phyloP scores from a whole-genome alignment of 1,140 invertebrate species.

The Carcinoscorpius rotundicauda region DNA sequence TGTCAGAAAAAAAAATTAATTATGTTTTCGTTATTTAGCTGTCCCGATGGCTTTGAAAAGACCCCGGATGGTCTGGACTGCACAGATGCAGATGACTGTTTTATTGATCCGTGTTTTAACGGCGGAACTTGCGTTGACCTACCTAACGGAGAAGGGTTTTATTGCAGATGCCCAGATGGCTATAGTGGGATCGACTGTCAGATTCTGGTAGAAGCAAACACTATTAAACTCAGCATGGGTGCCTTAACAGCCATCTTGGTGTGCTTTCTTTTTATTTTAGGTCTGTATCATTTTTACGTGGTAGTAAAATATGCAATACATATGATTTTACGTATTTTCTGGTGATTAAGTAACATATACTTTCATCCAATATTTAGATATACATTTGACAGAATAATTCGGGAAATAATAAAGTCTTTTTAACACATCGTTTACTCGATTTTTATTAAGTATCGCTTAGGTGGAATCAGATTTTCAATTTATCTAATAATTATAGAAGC shows the following conservation, averaged over 20 bases:
- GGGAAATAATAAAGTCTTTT: too few species aligned
- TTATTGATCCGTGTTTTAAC: conserved; percentile 80
- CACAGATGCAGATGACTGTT: conserved; percentile 86
- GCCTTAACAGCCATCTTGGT: conserved; percentile 84
- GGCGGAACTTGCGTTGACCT: conserved; percentile 42
- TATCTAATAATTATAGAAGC: too few species aligned
- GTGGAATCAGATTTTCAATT: too few species aligned
- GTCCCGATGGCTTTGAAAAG: conserved; percentile 76
- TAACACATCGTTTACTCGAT: too few species aligned
- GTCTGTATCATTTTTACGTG: conserved; percentile 56
- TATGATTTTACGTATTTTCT: too few species aligned
- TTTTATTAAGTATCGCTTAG: too few species aligned
- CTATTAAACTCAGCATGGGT: conserved; percentile 83
- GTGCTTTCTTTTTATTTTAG: conserved; percentile 85
- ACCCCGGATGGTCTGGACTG: conserved; percentile 79
- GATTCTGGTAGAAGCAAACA: conserved; percentile 79
- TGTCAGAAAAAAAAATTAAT: too few species aligned
- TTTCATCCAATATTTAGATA: too few species aligned
- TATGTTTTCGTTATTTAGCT: conserved; percentile 42
- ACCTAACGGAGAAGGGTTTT: conserved; percentile 38
- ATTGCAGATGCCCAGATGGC: conserved; percentile 58
- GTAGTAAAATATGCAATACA: conserved; percentile 26
- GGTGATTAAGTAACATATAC: too few species aligned
- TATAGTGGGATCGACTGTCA: conserved; percentile 92
- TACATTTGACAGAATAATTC: too few species aligned